Evolutionary conservation across 2,888 invertebrate species (phyloP).

Genomic region (Tiliacea citrago): DNA sequence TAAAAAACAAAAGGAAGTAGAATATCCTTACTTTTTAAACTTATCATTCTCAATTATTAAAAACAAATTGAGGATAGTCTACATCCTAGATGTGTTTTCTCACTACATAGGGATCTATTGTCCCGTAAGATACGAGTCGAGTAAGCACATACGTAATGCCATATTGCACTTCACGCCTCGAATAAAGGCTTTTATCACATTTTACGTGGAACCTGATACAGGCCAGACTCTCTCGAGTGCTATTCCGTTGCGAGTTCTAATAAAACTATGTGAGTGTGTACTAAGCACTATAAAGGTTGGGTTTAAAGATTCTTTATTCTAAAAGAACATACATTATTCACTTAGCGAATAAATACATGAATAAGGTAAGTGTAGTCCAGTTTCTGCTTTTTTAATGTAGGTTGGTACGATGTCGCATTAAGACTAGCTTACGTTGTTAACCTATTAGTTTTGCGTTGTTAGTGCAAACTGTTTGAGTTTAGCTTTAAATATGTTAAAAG

Average conservation of each 20-base stretch:
- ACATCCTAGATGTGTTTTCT: neutral
- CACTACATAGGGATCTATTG: neutral
- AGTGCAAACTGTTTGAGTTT: too few relatives aligned
- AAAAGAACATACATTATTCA: too few relatives aligned
- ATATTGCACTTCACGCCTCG: constrained; percentile 21
- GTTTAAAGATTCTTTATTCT: too few relatives aligned
- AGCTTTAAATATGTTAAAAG: too few relatives aligned
- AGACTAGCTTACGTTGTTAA: too few relatives aligned
- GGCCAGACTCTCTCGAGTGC: constrained; percentile 37
- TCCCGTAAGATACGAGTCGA: neutral
- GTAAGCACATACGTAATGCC: constrained; percentile 6
- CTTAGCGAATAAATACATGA: too few relatives aligned
- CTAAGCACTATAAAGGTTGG: constrained; percentile 12
- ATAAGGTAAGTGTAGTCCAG: too few relatives aligned
- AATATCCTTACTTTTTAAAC: neutral
- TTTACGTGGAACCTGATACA: constrained; percentile 46
- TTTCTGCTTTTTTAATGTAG: too few relatives aligned
- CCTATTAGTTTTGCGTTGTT: too few relatives aligned
- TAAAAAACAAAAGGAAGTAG: neutral
- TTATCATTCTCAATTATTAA: neutral
- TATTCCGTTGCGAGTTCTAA: constrained; percentile 27
- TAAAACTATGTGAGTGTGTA: constrained; percentile 39
- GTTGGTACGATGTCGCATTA: too few relatives aligned
- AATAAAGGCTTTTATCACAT: constrained; percentile 47
- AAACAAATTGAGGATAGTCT: neutral